Base-by-base conservation (phyloP, 30 jellyfish, hydroid and myxozoan species). In the Cassiopea andromeda region DNA sequence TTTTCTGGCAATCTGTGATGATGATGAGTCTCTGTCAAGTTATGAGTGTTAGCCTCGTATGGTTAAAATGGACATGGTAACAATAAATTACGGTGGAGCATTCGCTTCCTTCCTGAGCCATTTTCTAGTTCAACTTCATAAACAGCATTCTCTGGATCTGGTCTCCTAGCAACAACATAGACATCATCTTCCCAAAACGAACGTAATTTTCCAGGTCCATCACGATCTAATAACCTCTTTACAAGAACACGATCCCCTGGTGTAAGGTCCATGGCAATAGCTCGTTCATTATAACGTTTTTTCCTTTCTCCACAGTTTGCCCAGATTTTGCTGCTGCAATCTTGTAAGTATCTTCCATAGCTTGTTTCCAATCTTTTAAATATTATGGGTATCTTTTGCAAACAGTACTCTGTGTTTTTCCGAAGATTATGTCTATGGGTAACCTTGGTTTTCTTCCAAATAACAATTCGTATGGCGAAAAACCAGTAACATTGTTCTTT, bases 161-260 rank as follows among this genome's bases (percentile, higher is more conserved):
- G 38, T 59, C 85, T 71, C 50, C 66, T 73, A 2, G 46, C 49
- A 74, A 86, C 93, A 44, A 73, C 45, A n/a, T 74, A 76, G n/a
- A 85, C 70, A 15, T 76, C 38, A 16, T 85, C 88, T 59, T 86
- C 89, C 93, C 89, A 86, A 46, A 74, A 86, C 12, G 82, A 86
- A 2, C 83, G 87, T 46, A 86, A 61, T 64, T 86, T 86, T 74
- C 93, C 93, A 75, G 87, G 75, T 58, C 93, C 93, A 46, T 75
- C 93, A 0, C 82, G 60, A 18, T 75, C 88, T n/a, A 77, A 6
- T 38, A 86, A 47, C 12, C 73, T 73, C 75, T 58, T 73, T 44
- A 85, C 93, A 4, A 48, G 82, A 8, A 83, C 92, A 6, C 85
- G 13, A 71, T 47, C 92, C n/a, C 92, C 89, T 43, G 49, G 76